A percentile compares a stretch with the other conserved stretches of the same genome.
Evolutionary conservation across 2,888 invertebrate genomes (phyloP).

Genomic region (Ecliptopera silaceata): DNA sequence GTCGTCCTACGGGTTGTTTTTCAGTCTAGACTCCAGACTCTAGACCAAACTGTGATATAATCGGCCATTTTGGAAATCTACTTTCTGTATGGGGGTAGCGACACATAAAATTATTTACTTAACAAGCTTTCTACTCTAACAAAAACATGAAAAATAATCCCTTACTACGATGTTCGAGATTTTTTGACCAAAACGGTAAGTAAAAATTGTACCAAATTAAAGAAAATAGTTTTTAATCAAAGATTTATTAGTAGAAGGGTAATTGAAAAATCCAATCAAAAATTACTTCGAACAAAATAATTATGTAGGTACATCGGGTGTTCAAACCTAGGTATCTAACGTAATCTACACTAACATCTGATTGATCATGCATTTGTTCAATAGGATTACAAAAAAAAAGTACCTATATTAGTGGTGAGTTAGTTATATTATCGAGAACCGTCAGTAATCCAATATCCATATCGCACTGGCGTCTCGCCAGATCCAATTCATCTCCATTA

Average conservation of each 20-base stretch:
- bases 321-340: no score
- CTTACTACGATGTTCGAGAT: slow-evolving; percentile 45
- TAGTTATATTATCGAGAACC: slow-evolving; percentile 35
- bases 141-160: slow-evolving; percentile 56
- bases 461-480: slow-evolving; percentile 67
- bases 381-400: no score
- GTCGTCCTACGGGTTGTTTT: slow-evolving; percentile 33
- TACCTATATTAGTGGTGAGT: no score
- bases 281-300: no score
- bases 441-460: slow-evolving; percentile 43
- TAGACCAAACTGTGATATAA: slow-evolving; percentile 58
- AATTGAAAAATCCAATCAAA: no score
- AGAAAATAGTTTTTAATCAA: no score
- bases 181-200: no score
- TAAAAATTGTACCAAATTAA: no score
- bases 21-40: slow-evolving; percentile 48
- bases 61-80: slow-evolving; percentile 59
- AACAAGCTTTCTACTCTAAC: slow-evolving; percentile 61
- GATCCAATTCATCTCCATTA: slow-evolving; percentile 74
- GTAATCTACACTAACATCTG: no score
- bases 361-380: no score
- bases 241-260: no score
- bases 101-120: slow-evolving; percentile 73
- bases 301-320: no score
- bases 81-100: slow-evolving; percentile 59